Evolutionary conservation across 2,888 invertebrate genomes (phyloP).

Genomic region (Acanthosoma haemorrhoidale): DNA sequence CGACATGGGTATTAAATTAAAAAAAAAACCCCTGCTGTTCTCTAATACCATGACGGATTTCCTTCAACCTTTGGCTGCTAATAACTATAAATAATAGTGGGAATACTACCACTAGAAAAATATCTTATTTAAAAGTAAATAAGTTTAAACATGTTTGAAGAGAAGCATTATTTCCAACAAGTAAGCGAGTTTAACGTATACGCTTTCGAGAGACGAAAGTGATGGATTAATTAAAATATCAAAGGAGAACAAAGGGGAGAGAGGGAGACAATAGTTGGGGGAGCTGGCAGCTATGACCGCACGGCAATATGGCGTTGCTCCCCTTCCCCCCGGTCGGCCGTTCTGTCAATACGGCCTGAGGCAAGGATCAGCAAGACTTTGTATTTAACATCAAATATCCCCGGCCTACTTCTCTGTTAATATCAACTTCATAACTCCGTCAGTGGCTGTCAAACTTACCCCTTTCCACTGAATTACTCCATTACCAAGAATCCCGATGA

Average conservation of each 20-base stretch:
- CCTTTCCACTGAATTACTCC: not conserved
- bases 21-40: too few species aligned
- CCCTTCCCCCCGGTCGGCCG: too few species aligned
- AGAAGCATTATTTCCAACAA: too few species aligned
- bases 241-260: not conserved
- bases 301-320: not conserved
- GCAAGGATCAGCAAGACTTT: constrained; percentile 2
- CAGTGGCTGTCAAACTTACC: not conserved
- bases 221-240: not conserved
- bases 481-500: not conserved
- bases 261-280: not conserved
- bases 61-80: too few species aligned
- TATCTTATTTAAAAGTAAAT: too few species aligned
- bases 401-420: not conserved
- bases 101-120: too few species aligned
- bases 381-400: constrained; percentile 23
- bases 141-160: too few species aligned
- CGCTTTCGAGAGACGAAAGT: not conserved
- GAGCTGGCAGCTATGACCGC: not conserved
- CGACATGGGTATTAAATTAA: too few species aligned
- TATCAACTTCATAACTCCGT: constrained; percentile 5
- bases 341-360: not conserved
- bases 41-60: too few species aligned
- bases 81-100: too few species aligned
- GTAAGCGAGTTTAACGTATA: too few species aligned